These are phyloP conservation scores for Rhinella marina DNA, from an alignment of 2,797 vertebrate genomes.

Conservation along the genomic window DNA sequence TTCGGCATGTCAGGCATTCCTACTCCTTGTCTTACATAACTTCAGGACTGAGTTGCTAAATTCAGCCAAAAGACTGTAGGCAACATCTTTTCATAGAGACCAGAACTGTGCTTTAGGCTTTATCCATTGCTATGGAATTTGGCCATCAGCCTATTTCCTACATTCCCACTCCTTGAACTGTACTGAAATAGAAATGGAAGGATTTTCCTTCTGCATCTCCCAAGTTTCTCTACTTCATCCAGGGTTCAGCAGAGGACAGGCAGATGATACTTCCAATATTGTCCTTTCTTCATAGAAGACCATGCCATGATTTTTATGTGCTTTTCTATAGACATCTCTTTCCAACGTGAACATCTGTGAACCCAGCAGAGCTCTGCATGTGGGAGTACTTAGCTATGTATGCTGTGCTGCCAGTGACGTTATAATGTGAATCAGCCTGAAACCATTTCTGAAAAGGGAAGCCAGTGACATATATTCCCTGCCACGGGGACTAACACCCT, in stretches of 20 bases:
- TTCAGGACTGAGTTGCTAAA: conserved; percentile 14
- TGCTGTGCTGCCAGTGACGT: conserved; percentile 21
- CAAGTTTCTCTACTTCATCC: conserved; percentile 7
- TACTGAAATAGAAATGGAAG: conserved; percentile 36
- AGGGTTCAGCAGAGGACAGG: conserved; percentile 56
- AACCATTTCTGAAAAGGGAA: conserved; percentile 1
- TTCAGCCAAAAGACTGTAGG: conserved; percentile 18
- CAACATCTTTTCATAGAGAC: conserved; percentile 56
- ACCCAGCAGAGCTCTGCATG: conserved; percentile 16
- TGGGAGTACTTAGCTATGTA: conserved; percentile 40
- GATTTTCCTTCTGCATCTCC: conserved; percentile 34
- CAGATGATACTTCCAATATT: neutral
- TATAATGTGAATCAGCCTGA: conserved; percentile 37
- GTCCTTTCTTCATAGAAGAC: conserved; percentile 2
- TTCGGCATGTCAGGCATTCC: conserved; percentile 21
- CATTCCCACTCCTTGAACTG: conserved; percentile 43
- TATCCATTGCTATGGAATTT: conserved; percentile 46
- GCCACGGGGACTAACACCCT: neutral
- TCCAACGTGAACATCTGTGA: conserved; percentile 7
- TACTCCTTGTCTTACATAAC: conserved; percentile 17
- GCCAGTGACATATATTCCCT: neutral
- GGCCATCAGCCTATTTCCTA: conserved; percentile 45
- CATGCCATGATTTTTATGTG: neutral
- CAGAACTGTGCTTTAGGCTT: conserved; percentile 32
- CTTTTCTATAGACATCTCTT: neutral